Evolutionary conservation across 2,797 vertebrate genomes (phyloP), one percentile per base, ranked within the genome.

Genomic region (Centroberyx gerrardi): DNA sequence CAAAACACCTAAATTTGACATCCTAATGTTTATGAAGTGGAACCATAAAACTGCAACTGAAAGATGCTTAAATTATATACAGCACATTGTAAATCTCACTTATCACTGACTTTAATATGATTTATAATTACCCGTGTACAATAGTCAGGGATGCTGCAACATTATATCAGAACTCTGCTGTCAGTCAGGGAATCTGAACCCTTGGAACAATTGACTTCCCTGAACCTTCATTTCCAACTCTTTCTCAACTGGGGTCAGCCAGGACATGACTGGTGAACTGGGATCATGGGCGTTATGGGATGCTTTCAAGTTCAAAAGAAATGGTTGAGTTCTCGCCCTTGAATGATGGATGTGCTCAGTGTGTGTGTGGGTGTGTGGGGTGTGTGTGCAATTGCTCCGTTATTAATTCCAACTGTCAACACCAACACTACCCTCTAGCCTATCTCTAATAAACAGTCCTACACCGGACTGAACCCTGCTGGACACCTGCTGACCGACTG

Each of bases 371-470:
- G 2, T 3, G 53, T 22, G 22, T 22, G 22, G 22, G 22, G 22
- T 22, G 5, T 61, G 53, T 44, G 65, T 59, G 27, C 33, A 14
- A 13, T 68, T 31, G 14, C 8, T 51, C 22, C 36, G 5, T 42
- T 46, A 61, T 51, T 51, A 17, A 72, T 64, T 68, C 36, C 28
- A 72, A 15, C 27, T 78, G 58, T 76, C 56, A 60, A 3, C 38
- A 36, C 48, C 28, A 54, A 29, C 49, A 17, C 10, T 29, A 31
- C 56, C 46, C 62, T 10, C 15, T 29, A 31, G 68, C 48, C 62
- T 10, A n/a, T 62, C 66, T 55, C 1, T 28, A 44, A 63, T 8
- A 46, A 55, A 14, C 40, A 3, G 55, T 51, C 38, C 49, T 15
- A 9, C 29, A 22, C n/a, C 28, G 42, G 10, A 12, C 46, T 48